Percentiles rank a stretch among this genome's conserved stretches.
Conservation (phyloP, 1,140 invertebrate genomes). For the Diorhabda carinulata region DNA sequence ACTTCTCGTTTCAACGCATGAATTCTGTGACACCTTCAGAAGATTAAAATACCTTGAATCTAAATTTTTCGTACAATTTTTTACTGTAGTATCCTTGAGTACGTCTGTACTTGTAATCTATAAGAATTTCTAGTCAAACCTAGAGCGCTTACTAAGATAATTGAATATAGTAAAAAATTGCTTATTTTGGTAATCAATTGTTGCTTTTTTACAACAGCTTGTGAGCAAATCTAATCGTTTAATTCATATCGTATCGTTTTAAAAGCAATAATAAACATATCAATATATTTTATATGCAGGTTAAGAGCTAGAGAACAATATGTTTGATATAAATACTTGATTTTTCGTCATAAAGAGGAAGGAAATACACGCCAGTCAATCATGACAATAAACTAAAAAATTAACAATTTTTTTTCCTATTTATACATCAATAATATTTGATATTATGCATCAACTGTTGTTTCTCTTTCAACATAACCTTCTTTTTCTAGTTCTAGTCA, state of each 20-base stretch:
- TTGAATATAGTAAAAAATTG: constrained; percentile 15
- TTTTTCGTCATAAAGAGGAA: too few species aligned
- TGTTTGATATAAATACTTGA: too few species aligned
- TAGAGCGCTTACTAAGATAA: constrained; percentile 6
- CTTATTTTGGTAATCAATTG: constrained; percentile 16
- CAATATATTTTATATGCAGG: background rate
- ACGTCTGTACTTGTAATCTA: constrained; percentile 35
- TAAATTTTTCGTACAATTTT: constrained; percentile 38
- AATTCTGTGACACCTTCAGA: too few species aligned
- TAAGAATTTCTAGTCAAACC: constrained; percentile 24
- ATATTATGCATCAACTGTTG: too few species aligned
- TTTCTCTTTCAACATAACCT: too few species aligned
- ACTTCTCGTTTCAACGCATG: too few species aligned
- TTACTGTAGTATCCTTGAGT: constrained; percentile 34
- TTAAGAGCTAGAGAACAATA: background rate
- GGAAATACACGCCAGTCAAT: too few species aligned
- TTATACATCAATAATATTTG: too few species aligned
- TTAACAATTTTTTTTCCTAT: too few species aligned
- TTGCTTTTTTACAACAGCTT: constrained; percentile 1
- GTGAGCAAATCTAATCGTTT: constrained; percentile 10
- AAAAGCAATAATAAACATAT: background rate
- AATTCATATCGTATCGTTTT: constrained; percentile 4
- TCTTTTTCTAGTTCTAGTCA: too few species aligned
- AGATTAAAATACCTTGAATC: background rate
- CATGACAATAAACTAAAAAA: too few species aligned